Base-by-base conservation (phyloP, 2,888 invertebrate species). In the Lithophane ornitopus region DNA sequence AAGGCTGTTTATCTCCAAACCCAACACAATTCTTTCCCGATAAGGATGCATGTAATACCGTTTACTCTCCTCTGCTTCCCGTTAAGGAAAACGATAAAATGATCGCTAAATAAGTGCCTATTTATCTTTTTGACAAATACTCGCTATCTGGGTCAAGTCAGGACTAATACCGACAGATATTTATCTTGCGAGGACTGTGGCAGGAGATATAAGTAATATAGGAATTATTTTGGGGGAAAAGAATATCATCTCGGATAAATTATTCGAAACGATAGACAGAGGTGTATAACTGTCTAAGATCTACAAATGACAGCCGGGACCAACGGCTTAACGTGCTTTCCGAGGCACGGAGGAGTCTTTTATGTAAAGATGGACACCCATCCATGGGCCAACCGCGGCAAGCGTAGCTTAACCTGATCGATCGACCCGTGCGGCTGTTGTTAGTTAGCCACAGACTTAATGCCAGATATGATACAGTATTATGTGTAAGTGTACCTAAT, bases 91-190 rank as follows among this genome's bases (percentile, higher is more conserved):
- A 77, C 34, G 80, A 26, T 61, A 22, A 26, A 68, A 34, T 16
- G 59, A 74, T 80, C 3, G 65, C 46, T 44, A 80, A 70, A 70
- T 74, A 80, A 80, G 22, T 59, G 68, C 16, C 80, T 74, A 80
- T 80, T 66, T 70, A 80, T 80, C 79, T 80, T 63, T 84, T 77
- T 82, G 75, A 76, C 76, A 85, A 76, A 76, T 75, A 41, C 62
- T 54, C 56, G 41, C 46, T 56, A 65, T 78, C 78, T 65, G 78
- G 65, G 75, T 73, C 78, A 80, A 70, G 56, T 65, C 77, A 49
- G 63, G 63, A 56, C 61, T 82, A 70, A 78, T 82, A 41, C 66
- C 9, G 66, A 7, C 52, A 34, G 74, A 80, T 74, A 80, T 80
- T 80, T 80, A 80, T 80, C 69, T 56, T 70, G 34, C 14, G 19